Evolutionary conservation across 2,797 vertebrate species (phyloP).

Genomic region (Pipistrellus kuhlii): DNA sequence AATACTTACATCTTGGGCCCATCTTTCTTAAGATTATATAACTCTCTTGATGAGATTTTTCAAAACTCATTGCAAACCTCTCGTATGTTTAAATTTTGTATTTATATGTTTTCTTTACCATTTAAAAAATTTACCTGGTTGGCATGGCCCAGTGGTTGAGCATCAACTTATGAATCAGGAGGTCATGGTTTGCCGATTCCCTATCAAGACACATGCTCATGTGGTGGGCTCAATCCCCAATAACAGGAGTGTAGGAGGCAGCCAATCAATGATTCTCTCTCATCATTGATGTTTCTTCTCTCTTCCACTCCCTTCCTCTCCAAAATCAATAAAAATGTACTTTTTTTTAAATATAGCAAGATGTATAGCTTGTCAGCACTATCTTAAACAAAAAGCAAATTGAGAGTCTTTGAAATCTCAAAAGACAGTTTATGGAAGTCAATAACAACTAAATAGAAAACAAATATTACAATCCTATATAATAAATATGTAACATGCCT

Average conservation of each 20-base stretch:
- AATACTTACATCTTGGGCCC: background rate
- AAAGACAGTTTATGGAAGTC: background rate
- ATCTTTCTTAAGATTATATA: conserved; percentile 42
- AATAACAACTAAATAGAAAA: background rate
- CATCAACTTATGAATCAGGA: too few relatives aligned
- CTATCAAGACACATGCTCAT: too few relatives aligned
- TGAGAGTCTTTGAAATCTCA: conserved; percentile 25
- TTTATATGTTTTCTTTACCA: background rate
- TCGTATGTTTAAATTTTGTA: background rate
- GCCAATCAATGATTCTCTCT: too few relatives aligned
- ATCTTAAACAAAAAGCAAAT: conserved; percentile 40
- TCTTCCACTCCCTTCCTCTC: too few relatives aligned
- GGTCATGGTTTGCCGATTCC: too few relatives aligned
- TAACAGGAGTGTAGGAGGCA: too few relatives aligned
- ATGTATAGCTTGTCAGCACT: background rate
- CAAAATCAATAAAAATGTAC: too few relatives aligned
- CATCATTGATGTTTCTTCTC: too few relatives aligned
- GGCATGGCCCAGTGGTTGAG: too few relatives aligned
- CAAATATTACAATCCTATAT: background rate
- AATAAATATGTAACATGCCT: background rate
- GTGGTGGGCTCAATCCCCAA: too few relatives aligned
- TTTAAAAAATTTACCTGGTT: background rate
- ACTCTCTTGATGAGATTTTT: background rate
- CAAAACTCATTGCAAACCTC: conserved; percentile 43
- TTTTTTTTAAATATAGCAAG: background rate